phyloP scores from a whole-genome alignment of 2,888 invertebrate genomes.

The Philonicus albiceps region DNA sequence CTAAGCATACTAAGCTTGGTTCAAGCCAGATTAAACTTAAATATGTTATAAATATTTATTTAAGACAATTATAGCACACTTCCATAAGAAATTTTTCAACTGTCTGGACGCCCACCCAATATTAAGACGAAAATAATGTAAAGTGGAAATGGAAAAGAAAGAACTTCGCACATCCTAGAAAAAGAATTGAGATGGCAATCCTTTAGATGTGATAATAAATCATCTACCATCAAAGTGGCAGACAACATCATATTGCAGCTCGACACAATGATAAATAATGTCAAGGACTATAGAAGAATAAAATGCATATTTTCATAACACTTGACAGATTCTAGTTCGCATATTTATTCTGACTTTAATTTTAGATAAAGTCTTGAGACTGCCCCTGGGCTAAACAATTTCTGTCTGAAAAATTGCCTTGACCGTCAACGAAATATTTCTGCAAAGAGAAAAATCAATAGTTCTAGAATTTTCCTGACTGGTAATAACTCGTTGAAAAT shows the following conservation, averaged over 20 bases:
- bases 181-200: background rate
- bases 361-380: background rate
- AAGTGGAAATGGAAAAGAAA: background rate
- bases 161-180: background rate
- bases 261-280: background rate
- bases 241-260: background rate
- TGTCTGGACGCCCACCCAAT: background rate
- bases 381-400: background rate
- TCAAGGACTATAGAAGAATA: background rate
- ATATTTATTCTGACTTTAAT: background rate
- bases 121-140: background rate
- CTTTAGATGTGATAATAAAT: background rate
- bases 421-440: background rate
- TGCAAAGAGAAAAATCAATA: slow-evolving; percentile 11
- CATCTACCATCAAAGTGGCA: background rate
- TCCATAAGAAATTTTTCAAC: background rate
- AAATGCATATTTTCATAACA: background rate
- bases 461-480: background rate
- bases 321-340: background rate
- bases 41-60: too few species aligned
- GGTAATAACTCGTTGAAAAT: background rate
- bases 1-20: too few species aligned
- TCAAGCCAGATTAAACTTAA: too few species aligned
- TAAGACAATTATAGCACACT: background rate
- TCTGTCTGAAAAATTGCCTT: background rate